phyloP scores from a whole-genome alignment of 2,888 invertebrate genomes.

The Leptinotarsa peninsularis region DNA sequence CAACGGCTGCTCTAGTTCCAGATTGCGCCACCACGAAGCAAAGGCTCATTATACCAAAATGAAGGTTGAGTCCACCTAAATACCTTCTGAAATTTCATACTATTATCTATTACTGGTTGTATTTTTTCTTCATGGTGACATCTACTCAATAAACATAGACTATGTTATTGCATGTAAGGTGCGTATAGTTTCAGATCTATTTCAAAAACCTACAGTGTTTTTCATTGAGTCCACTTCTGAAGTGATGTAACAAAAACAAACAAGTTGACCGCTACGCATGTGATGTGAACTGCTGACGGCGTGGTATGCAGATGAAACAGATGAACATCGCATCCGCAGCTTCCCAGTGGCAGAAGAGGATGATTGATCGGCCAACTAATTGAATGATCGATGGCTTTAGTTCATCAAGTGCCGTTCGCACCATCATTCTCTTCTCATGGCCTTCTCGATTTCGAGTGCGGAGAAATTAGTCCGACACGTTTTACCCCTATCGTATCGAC shows the following conservation, averaged over 20 bases:
- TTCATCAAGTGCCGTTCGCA: constrained; percentile 64
- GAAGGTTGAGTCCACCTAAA: too few relatives aligned
- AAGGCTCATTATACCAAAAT: too few relatives aligned
- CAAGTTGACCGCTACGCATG: constrained; percentile 42
- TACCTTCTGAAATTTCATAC: too few relatives aligned
- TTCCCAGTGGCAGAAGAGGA: constrained; percentile 65
- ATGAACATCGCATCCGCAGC: constrained; percentile 54
- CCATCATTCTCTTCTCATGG: constrained; percentile 54
- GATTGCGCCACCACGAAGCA: too few relatives aligned
- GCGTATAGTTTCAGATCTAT: too few relatives aligned
- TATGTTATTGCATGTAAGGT: too few relatives aligned
- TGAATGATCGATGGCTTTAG: constrained; percentile 81
- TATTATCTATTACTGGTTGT: too few relatives aligned
- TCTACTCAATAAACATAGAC: too few relatives aligned
- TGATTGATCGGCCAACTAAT: constrained; percentile 83
- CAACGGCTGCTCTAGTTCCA: too few relatives aligned
- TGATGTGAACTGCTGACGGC: constrained; percentile 43
- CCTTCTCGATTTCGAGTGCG: constrained; percentile 48
- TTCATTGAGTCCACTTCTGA: too few relatives aligned
- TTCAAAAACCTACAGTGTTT: too few relatives aligned
- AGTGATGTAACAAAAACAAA: not conserved
- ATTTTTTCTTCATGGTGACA: too few relatives aligned
- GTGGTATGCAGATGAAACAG: constrained; percentile 65
- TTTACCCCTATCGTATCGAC: constrained; percentile 36
- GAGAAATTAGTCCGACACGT: constrained; percentile 54